Evolutionary conservation across 1,140 invertebrate species (phyloP), one percentile per base, ranked within the genome.

Genomic region (Leptoteleia sp.): DNA sequence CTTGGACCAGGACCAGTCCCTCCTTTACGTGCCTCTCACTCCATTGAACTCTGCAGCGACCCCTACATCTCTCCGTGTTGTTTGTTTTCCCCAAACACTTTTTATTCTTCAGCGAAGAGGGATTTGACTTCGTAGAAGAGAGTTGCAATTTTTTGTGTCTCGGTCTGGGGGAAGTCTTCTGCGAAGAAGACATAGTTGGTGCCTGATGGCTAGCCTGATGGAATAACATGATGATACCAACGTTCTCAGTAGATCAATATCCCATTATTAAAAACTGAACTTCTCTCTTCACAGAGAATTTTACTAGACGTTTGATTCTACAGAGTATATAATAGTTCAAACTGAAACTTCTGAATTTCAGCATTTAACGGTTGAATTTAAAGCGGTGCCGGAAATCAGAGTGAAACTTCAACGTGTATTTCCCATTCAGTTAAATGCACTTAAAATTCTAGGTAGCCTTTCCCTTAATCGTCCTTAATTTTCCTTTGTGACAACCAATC

Each of bases 11-110:
- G 0, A 90, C 88, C 57, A 90, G 54, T 3, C 88, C 89, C 52
- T 90, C 89, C 64, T 90, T 90, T 22, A 90, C 87, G 76, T 89
- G 88, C 45, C 89, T 84, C 64, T 89, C 87, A 65, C 88, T 90
- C 88, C 89, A 90, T 47, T 89, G 87, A 3, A 90, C 88, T 4
- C 87, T 82, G 76, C 88, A 90, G 29, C 87, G 81, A 57, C 87
- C 87, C 7, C 86, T 82, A 61, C 86, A 89, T 35, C 82, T 71
- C 27, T 88, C 84, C 3, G 67, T 45, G 11, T 75, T 82, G 62
- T 37, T 79, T 2, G 40, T 40, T 33, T 73, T 67, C 1, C 61
- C 75, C 7, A 59, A 12, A 33, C 59, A 55, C 13, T 72, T 62
- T 79, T 81, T 79, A 31, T 54, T 48, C 68, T 76, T 81, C 22